Evolutionary conservation across 2,113 vertebrate species (phyloP).

Genomic region (Psettodes erumei): DNA sequence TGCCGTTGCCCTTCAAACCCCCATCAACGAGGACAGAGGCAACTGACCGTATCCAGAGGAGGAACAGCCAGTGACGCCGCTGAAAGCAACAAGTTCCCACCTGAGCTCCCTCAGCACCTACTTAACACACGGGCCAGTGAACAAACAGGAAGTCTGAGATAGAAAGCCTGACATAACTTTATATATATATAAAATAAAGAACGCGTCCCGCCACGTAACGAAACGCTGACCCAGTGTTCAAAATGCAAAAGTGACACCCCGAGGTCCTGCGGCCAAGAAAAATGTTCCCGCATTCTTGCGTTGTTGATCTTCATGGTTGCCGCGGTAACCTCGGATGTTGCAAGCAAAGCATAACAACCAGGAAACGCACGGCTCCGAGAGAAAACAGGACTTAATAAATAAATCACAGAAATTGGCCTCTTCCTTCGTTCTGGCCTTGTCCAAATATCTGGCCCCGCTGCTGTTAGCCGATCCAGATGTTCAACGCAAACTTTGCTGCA

Average conservation of each 20-base stretch:
- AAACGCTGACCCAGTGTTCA: conserved; percentile 30
- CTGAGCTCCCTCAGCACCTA: conserved; percentile 46
- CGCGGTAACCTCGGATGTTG: conserved; percentile 44
- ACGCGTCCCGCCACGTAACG: neutral
- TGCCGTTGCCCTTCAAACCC: conserved; percentile 56
- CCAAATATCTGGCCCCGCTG: conserved; percentile 52
- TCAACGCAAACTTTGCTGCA: conserved; percentile 28
- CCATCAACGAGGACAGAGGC: conserved; percentile 39
- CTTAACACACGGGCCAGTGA: conserved; percentile 51
- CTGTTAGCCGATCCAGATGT: conserved; percentile 65
- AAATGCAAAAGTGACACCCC: conserved; percentile 22
- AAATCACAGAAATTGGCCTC: conserved; percentile 58
- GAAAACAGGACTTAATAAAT: conserved; percentile 65
- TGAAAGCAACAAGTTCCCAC: conserved; percentile 45
- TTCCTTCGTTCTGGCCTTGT: conserved; percentile 54
- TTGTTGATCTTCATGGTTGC: conserved; percentile 47
- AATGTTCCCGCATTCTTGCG: conserved; percentile 31
- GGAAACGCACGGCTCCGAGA: conserved; percentile 43
- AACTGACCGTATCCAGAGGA: conserved; percentile 49
- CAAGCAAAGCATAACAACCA: conserved; percentile 41
- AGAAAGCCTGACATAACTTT: neutral
- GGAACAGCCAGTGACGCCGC: conserved; percentile 11
- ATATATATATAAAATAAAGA: neutral
- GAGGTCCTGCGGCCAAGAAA: conserved; percentile 24
- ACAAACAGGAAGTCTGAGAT: conserved; percentile 44